Evolutionary conservation across 2,888 invertebrate genomes (phyloP).

Genomic region (Cosmia trapezina): DNA sequence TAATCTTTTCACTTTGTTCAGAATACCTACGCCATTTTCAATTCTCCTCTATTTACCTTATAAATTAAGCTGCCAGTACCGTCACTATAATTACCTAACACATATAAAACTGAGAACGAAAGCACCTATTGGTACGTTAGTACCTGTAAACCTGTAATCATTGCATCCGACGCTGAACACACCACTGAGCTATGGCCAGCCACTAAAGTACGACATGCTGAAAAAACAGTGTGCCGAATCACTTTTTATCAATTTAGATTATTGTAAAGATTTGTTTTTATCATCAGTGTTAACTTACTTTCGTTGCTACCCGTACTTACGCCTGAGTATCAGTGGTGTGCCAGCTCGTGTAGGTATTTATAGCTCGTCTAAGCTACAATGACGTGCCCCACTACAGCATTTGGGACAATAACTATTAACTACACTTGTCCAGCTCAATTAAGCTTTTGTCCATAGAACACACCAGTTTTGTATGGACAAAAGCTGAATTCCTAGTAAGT

Average conservation of each 20-base stretch:
- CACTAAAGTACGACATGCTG: not conserved
- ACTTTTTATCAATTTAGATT: not conserved
- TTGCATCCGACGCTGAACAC: conserved; percentile 9
- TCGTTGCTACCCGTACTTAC: not conserved
- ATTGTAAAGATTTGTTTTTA: not conserved
- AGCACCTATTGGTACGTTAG: conserved; percentile 36
- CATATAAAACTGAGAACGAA: conserved; percentile 36
- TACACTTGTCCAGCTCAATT: no score
- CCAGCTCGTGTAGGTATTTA: no score
- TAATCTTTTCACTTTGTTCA: conserved; percentile 32
- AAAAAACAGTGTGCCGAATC: not conserved
- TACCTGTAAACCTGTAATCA: not conserved
- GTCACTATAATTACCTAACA: conserved; percentile 21
- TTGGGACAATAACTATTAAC: no score
- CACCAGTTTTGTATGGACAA: no score
- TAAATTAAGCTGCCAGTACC: conserved; percentile 44
- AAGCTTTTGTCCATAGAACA: no score
- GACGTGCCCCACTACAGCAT: no score
- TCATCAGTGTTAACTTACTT: not conserved
- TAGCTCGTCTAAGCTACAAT: not conserved
- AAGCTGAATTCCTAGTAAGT: no score
- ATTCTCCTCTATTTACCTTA: conserved; percentile 22
- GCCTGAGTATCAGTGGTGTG: not conserved
- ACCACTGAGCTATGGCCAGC: conserved; percentile 6
- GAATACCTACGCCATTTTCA: conserved; percentile 23